Evolutionary conservation across 2,888 invertebrate species (phyloP).

Genomic region (Tenthredo mesomela): DNA sequence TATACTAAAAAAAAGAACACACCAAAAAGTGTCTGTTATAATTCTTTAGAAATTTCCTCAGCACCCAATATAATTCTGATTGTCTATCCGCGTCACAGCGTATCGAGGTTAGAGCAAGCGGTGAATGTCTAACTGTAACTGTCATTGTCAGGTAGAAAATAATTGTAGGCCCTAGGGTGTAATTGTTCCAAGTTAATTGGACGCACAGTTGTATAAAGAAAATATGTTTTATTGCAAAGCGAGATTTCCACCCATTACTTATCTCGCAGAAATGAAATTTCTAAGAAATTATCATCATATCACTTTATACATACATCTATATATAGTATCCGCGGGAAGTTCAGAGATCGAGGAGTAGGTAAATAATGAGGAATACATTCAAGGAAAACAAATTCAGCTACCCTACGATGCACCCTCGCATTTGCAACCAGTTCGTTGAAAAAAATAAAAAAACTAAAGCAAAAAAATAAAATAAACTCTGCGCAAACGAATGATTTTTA

Average conservation of each 20-base stretch:
- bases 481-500: conserved; percentile 53
- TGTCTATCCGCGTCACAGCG: neutral
- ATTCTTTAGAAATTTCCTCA: neutral
- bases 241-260: neutral
- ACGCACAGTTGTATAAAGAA: neutral
- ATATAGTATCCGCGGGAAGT: neutral
- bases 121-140: conserved; percentile 10
- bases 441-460: neutral
- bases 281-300: neutral
- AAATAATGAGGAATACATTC: neutral
- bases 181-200: conserved; percentile 24
- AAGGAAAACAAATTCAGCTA: neutral
- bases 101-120: neutral
- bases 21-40: neutral
- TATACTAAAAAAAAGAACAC: neutral
- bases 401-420: neutral
- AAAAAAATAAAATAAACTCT: conserved; percentile 35
- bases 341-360: neutral
- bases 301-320: too few relatives aligned
- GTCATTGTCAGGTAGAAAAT: conserved; percentile 15
- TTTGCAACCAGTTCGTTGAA: neutral
- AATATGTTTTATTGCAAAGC: neutral
- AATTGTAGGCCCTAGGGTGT: neutral
- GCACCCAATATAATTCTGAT: neutral
- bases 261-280: neutral